Percentiles rank a stretch among this genome's conserved stretches.
These are phyloP conservation scores for Uromys caudimaculatus DNA, from an alignment of 2,797 vertebrate genomes.

Conservation along the genomic window DNA sequence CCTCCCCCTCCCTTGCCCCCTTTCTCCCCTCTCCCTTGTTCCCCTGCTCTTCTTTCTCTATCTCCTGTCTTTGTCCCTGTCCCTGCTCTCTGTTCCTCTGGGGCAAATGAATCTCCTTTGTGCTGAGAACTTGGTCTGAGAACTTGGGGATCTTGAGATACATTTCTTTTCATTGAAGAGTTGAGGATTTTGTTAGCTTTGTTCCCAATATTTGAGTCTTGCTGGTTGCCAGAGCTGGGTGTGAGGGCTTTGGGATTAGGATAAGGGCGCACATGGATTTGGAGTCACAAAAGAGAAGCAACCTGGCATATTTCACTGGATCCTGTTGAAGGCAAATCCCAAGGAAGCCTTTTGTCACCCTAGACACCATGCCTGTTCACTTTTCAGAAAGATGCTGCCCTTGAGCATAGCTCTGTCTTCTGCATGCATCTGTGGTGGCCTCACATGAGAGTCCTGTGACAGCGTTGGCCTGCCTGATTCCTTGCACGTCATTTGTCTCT, in stretches of 20 bases:
- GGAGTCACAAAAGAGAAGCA: not conserved
- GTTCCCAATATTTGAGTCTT: not conserved
- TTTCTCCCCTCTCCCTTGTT: not conserved
- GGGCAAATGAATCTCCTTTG: not conserved
- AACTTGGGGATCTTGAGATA: not conserved
- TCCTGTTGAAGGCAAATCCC: not conserved
- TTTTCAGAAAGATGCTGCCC: not conserved
- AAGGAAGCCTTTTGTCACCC: not conserved
- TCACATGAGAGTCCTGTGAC: not conserved
- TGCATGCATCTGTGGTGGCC: not conserved
- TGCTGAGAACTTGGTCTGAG: not conserved
- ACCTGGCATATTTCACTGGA: not conserved
- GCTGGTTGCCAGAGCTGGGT: not conserved
- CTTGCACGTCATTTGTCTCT: conserved; percentile 44
- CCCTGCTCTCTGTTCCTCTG: not conserved
- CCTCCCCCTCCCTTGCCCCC: not conserved
- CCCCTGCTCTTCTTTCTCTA: not conserved
- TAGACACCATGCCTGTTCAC: not conserved
- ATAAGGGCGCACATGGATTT: not conserved
- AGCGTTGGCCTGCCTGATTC: not conserved
- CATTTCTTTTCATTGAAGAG: not conserved
- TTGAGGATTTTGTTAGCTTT: not conserved
- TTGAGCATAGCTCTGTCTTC: not conserved
- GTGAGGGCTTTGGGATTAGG: not conserved
- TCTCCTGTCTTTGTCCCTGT: not conserved